Conservation (phyloP, 1,140 invertebrate species). For the Paraescarpia echinospica region DNA sequence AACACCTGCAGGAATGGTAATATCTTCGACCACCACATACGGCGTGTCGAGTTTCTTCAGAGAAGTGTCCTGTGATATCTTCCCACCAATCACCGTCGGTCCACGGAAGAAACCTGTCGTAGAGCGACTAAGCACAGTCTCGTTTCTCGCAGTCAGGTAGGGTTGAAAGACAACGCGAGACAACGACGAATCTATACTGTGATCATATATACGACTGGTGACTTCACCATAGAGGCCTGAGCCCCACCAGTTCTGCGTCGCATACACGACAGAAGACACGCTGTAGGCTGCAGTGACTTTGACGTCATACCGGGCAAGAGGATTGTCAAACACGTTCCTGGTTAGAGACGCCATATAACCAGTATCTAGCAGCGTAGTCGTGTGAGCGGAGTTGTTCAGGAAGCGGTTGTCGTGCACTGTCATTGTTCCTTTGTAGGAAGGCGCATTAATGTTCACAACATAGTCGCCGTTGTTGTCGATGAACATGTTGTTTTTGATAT, state of each 20-base stretch:
- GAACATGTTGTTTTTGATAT: not conserved
- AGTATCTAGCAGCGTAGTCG: not conserved
- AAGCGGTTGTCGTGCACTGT: not conserved
- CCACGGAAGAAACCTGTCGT: not conserved
- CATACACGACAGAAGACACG: not conserved
- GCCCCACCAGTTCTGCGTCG: not conserved
- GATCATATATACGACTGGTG: not conserved
- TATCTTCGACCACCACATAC: constrained; percentile 24
- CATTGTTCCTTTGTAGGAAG: not conserved
- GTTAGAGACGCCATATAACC: not conserved
- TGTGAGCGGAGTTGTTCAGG: not conserved
- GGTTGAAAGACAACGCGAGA: not conserved
- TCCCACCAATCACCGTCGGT: constrained; percentile 17
- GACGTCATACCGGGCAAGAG: not conserved
- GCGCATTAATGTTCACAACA: not conserved
- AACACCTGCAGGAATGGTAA: constrained; percentile 17
- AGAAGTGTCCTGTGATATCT: not conserved
- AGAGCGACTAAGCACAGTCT: not conserved
- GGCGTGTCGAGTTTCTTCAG: constrained; percentile 3
- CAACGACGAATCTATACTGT: not conserved
- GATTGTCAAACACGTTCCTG: not conserved
- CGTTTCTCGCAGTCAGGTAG: not conserved
- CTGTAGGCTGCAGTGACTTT: not conserved
- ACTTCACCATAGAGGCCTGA: not conserved
- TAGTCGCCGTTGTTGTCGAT: not conserved